These are phyloP conservation scores for Lagorchestes hirsutus DNA, from an alignment of 2,797 vertebrate genomes.

Conservation along the genomic window DNA sequence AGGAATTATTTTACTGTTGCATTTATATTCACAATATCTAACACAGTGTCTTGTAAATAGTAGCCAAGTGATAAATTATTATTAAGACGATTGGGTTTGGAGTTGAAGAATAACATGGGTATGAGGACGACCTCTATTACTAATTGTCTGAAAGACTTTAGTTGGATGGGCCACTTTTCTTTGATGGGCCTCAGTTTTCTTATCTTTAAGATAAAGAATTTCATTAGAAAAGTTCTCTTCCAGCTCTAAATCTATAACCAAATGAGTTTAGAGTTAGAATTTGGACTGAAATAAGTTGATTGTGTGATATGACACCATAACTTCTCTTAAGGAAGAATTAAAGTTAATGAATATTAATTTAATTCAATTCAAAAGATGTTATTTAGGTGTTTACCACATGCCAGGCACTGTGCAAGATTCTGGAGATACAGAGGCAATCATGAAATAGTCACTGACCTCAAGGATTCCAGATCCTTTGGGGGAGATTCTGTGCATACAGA, in stretches of 20 bases:
- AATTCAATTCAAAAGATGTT: background rate
- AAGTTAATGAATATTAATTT: background rate
- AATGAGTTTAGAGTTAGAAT: background rate
- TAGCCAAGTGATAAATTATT: background rate
- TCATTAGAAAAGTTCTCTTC: background rate
- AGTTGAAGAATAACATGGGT: background rate
- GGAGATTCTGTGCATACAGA: no score
- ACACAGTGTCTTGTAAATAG: background rate
- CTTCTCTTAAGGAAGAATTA: background rate
- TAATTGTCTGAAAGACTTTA: background rate
- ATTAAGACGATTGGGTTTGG: background rate
- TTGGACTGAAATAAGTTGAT: background rate
- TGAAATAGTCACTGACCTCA: background rate
- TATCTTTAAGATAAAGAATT: background rate
- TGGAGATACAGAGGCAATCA: background rate
- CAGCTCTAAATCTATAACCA: background rate
- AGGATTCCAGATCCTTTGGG: background rate
- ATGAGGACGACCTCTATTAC: background rate
- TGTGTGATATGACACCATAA: background rate
- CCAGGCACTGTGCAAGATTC: background rate
- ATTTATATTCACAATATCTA: background rate
- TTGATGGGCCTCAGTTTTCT: background rate
- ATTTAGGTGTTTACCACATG: background rate
- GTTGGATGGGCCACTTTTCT: background rate
- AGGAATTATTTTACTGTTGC: background rate